Percentiles rank a stretch among this genome's conserved stretches.
Evolutionary conservation across 2,113 vertebrate species (phyloP).

Genomic region (Leucoraja erinaceus): DNA sequence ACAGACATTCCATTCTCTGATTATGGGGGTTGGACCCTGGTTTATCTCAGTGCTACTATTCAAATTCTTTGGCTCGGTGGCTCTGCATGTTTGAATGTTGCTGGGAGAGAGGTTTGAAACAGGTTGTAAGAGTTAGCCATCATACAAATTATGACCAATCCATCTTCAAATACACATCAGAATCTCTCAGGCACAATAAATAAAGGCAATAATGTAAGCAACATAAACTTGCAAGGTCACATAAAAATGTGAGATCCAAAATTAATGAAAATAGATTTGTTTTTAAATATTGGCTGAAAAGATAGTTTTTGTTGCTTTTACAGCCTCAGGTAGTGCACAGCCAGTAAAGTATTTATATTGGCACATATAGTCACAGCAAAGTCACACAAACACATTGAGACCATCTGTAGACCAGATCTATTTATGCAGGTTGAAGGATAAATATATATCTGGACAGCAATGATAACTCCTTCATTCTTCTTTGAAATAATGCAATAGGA

Average conservation of each 20-base stretch:
- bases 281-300: background rate
- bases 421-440: too few relatives aligned
- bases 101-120: background rate
- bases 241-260: background rate
- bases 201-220: background rate
- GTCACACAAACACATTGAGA: too few relatives aligned
- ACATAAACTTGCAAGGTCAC: background rate
- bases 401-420: too few relatives aligned
- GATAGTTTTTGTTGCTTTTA: too few relatives aligned
- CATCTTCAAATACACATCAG: background rate
- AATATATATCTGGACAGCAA: too few relatives aligned
- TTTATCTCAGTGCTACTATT: background rate
- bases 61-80: background rate
- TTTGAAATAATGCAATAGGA: too few relatives aligned
- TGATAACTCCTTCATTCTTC: too few relatives aligned
- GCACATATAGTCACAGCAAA: too few relatives aligned
- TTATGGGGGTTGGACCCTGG: background rate
- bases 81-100: conserved; percentile 1
- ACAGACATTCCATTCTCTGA: background rate
- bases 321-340: too few relatives aligned
- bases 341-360: too few relatives aligned
- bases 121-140: background rate
- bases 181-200: background rate
- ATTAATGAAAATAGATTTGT: background rate
- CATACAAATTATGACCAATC: too few relatives aligned